Base-by-base conservation (phyloP, 2,888 invertebrate genomes). In the Drosophila eohydei region DNA sequence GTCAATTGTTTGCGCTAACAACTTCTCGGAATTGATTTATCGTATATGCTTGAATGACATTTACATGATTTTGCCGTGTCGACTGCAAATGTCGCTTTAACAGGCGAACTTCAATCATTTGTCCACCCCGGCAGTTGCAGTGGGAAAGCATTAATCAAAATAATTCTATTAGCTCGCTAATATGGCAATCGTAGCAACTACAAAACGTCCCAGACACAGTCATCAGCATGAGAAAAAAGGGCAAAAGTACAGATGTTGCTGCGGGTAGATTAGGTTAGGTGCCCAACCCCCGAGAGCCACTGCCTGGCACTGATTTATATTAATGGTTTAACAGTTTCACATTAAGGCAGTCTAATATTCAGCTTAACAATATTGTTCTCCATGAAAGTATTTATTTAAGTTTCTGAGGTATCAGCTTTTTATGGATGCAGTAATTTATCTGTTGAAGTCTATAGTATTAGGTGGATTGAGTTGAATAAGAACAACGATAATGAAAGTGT, bases 111-210 rank as follows among this genome's bases (percentile, higher is more conserved):
- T 77, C 77, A 71, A 85, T 83, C 71, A 77, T 80, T 83, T 73
- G 54, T 76, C 46, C 43, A 34, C 50, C 50, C 34, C 60, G 65
- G 41, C 55, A 60, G 55, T 63, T 67, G 78, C 61, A 59, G 34
- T 52, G 40, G 32, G 11, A 64, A 67, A 58, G 48, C 82, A 83
- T 83, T 83, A 77, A 83, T 83, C 88, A 83, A 74, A 88, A 77
- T 80, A 74, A 74, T 77, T 71, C 81, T 71, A 78, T 83, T 69
- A 77, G 70, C 48, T 51, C 38, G 60, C 71, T 50, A 50, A 66
- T 78, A 50, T 59, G 30, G 14, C 8, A 73, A 26, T 64, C 56
- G 26, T 7, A 28, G 9, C 71, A 41, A 30, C 55, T 59, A 62
- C 46, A 63, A 43, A 86, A 78, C 54, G 54, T 64, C 71, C 71